Percentiles rank a stretch among this genome's conserved stretches.
Conservation (phyloP, 2,888 invertebrate genomes). For the Macrophya annulata region DNA sequence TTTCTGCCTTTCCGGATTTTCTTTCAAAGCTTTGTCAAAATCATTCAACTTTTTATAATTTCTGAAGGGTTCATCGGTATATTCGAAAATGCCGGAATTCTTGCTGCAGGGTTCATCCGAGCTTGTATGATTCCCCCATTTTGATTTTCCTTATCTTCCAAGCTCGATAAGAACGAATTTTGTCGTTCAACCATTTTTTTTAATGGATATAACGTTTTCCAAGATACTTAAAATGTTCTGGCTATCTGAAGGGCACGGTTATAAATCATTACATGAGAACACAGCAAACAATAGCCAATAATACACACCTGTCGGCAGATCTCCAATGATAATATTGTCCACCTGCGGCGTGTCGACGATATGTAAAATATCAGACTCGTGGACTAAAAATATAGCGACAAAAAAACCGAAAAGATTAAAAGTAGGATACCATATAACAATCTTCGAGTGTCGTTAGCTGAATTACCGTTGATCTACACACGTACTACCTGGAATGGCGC, state of each 20-base stretch:
- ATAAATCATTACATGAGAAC: not conserved
- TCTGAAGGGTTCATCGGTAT: not conserved
- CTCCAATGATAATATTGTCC: not conserved
- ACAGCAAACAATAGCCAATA: no score
- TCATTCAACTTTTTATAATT: not conserved
- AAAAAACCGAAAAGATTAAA: not conserved
- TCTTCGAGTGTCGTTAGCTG: no score
- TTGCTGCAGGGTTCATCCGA: no score
- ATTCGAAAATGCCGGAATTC: no score
- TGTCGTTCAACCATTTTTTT: not conserved
- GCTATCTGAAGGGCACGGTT: constrained; percentile 1
- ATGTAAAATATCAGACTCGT: not conserved
- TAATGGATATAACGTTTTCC: not conserved
- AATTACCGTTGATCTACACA: no score
- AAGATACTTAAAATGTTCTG: not conserved
- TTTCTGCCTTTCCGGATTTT: not conserved
- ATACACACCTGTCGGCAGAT: not conserved
- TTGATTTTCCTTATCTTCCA: not conserved
- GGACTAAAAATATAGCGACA: not conserved
- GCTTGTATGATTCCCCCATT: not conserved
- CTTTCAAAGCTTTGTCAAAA: not conserved
- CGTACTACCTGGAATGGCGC: no score
- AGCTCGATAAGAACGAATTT: not conserved
- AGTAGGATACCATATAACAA: not conserved
- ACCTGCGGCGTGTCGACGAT: not conserved